These are phyloP conservation scores for Oncorhynchus tshawytscha DNA, from an alignment of 2,113 vertebrate species.

Conservation along the genomic window DNA sequence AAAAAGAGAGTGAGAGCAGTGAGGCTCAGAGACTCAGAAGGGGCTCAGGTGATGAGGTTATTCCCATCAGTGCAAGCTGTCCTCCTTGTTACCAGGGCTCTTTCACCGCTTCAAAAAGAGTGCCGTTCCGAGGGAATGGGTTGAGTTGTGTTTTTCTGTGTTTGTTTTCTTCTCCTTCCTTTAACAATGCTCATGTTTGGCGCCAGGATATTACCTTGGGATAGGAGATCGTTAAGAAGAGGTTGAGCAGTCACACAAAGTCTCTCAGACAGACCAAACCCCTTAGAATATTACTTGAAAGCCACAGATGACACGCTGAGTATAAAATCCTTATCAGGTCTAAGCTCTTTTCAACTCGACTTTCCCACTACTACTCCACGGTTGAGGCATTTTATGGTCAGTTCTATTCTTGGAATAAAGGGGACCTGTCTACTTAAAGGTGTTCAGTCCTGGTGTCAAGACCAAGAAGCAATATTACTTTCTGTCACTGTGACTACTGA, in stretches of 20 bases:
- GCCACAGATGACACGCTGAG: constrained; percentile 3
- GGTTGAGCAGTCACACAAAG: neutral
- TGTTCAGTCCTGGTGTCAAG: too few relatives aligned
- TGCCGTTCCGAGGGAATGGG: neutral
- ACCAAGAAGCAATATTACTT: too few relatives aligned
- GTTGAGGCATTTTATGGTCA: neutral
- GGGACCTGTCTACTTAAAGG: neutral
- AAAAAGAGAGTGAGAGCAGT: too few relatives aligned
- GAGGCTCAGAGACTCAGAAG: too few relatives aligned
- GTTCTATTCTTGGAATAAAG: neutral
- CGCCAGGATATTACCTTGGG: neutral
- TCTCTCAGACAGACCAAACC: neutral
- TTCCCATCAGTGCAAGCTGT: neutral
- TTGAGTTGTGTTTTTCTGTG: neutral
- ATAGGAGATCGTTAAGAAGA: neutral
- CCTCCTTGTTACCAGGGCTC: neutral
- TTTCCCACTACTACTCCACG: too few relatives aligned
- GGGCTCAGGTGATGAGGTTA: neutral
- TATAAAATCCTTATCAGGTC: neutral
- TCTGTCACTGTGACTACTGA: too few relatives aligned
- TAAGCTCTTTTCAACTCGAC: neutral
- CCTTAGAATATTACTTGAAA: neutral
- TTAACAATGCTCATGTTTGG: neutral
- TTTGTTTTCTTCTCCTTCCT: neutral
- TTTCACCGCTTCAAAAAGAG: neutral